Base-by-base conservation (phyloP, 2,797 vertebrate genomes). In the Moxostoma hubbsi region DNA sequence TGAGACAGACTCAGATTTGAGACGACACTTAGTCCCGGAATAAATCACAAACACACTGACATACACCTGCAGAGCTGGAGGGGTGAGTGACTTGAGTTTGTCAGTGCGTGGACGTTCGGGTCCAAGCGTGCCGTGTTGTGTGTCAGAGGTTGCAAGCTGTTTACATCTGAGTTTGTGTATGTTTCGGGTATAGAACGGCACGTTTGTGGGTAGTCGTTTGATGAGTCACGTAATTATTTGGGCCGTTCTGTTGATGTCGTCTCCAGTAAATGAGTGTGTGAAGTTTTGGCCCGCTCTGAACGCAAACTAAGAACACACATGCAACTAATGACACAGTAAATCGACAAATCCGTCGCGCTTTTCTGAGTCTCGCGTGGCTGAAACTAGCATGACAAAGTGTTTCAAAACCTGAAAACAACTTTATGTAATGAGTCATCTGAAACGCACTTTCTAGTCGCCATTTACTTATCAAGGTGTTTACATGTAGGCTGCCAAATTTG, bases 11-110 rank as follows among this genome's bases (percentile, higher is more conserved):
- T 75, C 55, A 49, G 75, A 46, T 78, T 43, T 71, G 67, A 78
- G 68, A 63, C 89, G 88, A 82, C 89, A 86, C 91, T 88, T 87
- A 89, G 87, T 86, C 89, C 91, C 88, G 90, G 90, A 89, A 90
- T 91, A 90, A 90, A 75, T 68, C 76, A 53, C 69, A 53, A 62
- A 49, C 15, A 57, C 58, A 79, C 68, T 73, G 53, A 75, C 62
- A 85, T 84, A 87, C 89, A 89, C 90, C 88, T 87, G 89, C 90
- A 85, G 86, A 77, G 84, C 87, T 80, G 47, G 80, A 84, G 50
- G 82, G 77, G 81, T 87, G 84, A 83, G 88, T 85, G 79, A 3
- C 53, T 59, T 63, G 4, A 49, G 62, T 79, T 47, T 75, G 71
- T 58, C 66, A 6, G 61, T 13, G 51, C 51, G 77, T 61, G 67